A percentile compares a stretch with the other conserved stretches of the same genome.
Conservation (phyloP, 1,140 invertebrate genomes). For the Maconellicoccus hirsutus region DNA sequence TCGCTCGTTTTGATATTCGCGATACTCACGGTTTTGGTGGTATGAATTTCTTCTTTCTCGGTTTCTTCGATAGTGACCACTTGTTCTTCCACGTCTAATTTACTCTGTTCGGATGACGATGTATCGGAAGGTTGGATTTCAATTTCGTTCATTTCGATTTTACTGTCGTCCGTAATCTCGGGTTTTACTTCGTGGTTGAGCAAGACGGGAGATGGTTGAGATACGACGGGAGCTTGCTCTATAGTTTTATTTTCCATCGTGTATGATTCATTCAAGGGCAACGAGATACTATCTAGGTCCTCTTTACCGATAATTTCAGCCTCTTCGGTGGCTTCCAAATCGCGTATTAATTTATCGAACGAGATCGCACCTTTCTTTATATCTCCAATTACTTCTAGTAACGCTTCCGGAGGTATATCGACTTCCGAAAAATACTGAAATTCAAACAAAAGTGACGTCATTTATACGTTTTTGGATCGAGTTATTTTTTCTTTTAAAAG, state of each 20-base stretch:
- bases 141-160: not conserved
- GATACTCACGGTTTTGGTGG: not conserved
- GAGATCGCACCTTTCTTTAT: not conserved
- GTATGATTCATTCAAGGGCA: not conserved
- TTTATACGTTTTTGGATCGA: too few relatives aligned
- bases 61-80: not conserved
- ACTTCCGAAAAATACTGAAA: not conserved
- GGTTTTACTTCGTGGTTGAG: not conserved
- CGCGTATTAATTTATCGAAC: not conserved
- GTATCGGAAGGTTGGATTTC: not conserved
- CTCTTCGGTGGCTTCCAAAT: not conserved
- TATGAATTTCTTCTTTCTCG: not conserved
- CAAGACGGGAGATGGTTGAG: not conserved
- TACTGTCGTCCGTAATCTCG: not conserved
- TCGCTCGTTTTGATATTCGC: not conserved
- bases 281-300: not conserved
- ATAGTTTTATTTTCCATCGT: not conserved
- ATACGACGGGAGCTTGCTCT: not conserved
- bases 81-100: not conserved
- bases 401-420: not conserved
- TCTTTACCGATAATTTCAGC: not conserved
- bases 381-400: not conserved
- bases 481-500: not conserved
- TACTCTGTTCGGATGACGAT: not conserved
- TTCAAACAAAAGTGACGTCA: not conserved